Conservation (phyloP, 2,113 vertebrate genomes). For the Mus pahari region DNA sequence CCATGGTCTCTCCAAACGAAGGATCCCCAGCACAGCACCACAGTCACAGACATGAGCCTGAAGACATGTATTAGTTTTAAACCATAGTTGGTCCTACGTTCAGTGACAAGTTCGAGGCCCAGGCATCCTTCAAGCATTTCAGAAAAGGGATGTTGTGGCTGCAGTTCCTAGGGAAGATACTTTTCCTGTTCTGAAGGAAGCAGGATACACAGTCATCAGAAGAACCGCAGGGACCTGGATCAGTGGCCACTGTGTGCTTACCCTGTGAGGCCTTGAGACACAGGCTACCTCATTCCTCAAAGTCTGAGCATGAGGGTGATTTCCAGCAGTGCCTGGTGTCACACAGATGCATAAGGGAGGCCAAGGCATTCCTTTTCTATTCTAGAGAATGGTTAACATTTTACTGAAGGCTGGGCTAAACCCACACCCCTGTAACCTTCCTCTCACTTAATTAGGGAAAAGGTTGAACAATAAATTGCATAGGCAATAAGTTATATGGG, state of each 20-base stretch:
- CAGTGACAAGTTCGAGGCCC: background rate
- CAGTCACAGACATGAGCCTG: background rate
- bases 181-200: background rate
- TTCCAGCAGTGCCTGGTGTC: background rate
- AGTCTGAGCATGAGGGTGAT: too few relatives aligned
- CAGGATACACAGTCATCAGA: background rate
- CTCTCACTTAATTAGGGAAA: slow-evolving; percentile 1
- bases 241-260: background rate
- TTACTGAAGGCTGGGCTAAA: background rate
- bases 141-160: background rate
- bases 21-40: background rate
- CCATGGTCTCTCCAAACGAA: background rate
- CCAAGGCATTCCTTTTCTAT: background rate
- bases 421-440: too few relatives aligned
- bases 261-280: fast-evolving
- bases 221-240: background rate
- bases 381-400: background rate
- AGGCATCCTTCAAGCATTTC: background rate
- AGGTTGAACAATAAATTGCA: background rate
- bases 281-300: background rate
- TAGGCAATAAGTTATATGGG: background rate
- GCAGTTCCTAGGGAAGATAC: background rate
- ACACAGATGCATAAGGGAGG: background rate
- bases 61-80: background rate
- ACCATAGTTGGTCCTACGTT: background rate